Conservation (phyloP, 2,888 invertebrate species). For the Leptinotarsa juncta region DNA sequence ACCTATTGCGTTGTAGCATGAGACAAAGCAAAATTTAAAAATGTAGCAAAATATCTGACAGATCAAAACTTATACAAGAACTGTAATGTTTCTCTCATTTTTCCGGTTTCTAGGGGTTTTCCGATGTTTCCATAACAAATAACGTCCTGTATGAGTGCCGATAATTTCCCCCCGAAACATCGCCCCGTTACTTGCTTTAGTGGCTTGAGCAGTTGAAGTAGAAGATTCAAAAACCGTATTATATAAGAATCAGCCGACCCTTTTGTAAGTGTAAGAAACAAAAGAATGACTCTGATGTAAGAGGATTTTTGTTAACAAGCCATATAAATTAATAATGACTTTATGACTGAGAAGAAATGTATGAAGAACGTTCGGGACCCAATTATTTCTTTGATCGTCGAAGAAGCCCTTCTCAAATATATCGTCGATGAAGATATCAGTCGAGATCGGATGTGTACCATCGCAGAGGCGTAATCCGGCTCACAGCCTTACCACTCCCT, state of each 20-base stretch:
- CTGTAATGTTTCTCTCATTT: too few species aligned
- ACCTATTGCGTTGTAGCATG: too few species aligned
- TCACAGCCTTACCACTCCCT: slow-evolving; percentile 52
- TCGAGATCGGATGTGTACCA: slow-evolving; percentile 59
- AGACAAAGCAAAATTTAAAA: too few species aligned
- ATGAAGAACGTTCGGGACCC: slow-evolving; percentile 52
- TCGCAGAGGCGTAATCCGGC: slow-evolving; percentile 59
- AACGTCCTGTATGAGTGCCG: not conserved
- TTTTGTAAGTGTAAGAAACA: slow-evolving; percentile 52
- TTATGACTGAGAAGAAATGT: slow-evolving; percentile 51
- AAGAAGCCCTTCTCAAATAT: slow-evolving; percentile 48
- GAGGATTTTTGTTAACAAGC: slow-evolving; percentile 61
- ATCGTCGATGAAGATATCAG: slow-evolving; percentile 43
- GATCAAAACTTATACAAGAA: too few species aligned
- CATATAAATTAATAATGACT: slow-evolving; percentile 62
- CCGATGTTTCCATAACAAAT: not conserved
- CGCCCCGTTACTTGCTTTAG: not conserved
- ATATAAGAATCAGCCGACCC: slow-evolving; percentile 31
- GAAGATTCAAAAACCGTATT: slow-evolving; percentile 33
- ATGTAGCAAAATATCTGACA: too few species aligned
- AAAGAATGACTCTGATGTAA: slow-evolving; percentile 57
- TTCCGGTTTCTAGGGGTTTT: too few species aligned
- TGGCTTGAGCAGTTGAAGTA: slow-evolving; percentile 27
- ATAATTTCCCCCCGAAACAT: not conserved
- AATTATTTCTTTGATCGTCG: slow-evolving; percentile 58